phyloP scores from a whole-genome alignment of 2,888 invertebrate genomes.

The Anticlea derivata region DNA sequence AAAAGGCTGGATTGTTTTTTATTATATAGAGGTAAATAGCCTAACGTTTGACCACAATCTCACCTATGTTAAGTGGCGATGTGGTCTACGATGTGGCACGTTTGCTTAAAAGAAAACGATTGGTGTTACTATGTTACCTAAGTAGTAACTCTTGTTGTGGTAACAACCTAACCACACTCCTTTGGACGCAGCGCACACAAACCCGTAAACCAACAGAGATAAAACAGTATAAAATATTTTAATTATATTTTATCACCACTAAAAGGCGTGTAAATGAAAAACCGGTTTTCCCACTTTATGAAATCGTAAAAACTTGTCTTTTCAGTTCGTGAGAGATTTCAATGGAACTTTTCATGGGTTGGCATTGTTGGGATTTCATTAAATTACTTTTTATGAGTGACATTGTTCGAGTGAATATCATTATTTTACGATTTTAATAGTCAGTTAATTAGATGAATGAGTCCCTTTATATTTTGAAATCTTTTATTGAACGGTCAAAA shows the following conservation, averaged over 20 bases:
- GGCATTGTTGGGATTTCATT: slow-evolving; percentile 76
- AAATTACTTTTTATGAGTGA: slow-evolving; percentile 38
- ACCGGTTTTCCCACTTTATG: slow-evolving; percentile 78
- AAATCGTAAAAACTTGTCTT: slow-evolving; percentile 82
- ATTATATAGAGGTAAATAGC: too few relatives aligned
- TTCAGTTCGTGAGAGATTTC: slow-evolving; percentile 33
- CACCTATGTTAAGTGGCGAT: too few relatives aligned
- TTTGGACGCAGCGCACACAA: slow-evolving; percentile 58
- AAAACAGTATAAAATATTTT: slow-evolving; percentile 80
- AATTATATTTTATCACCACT: slow-evolving; percentile 83
- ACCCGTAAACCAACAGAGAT: slow-evolving; percentile 74
- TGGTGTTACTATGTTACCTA: too few relatives aligned
- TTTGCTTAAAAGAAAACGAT: too few relatives aligned
- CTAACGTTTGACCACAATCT: too few relatives aligned
- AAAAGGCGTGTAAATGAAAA: slow-evolving; percentile 83
- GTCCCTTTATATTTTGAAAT: not conserved
- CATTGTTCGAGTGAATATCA: slow-evolving; percentile 24
- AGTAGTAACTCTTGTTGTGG: slow-evolving; percentile 40
- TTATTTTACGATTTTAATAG: slow-evolving; percentile 25
- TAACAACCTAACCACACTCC: slow-evolving; percentile 53
- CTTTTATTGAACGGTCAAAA: not conserved
- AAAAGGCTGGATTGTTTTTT: too few relatives aligned
- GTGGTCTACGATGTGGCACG: too few relatives aligned
- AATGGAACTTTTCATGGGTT: slow-evolving; percentile 67
- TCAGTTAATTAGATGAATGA: slow-evolving; percentile 22